Evolutionary conservation across 1,140 invertebrate genomes (phyloP).

Genomic region (Amphibalanus amphitrite): DNA sequence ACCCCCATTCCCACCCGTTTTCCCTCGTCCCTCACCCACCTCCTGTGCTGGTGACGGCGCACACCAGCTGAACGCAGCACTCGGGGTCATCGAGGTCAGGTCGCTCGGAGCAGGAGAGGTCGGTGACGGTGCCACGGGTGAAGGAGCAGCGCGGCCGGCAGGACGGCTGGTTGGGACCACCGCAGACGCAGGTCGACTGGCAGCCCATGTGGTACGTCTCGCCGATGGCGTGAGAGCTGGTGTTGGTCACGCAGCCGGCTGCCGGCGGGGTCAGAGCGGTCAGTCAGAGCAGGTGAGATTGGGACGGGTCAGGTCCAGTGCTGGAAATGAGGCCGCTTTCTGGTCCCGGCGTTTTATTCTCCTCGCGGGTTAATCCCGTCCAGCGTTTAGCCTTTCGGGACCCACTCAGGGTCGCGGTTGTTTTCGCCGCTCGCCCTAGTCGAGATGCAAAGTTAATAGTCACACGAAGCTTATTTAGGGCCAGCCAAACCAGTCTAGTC

Average conservation of each 20-base stretch:
- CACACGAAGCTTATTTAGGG: no score
- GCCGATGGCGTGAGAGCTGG: neutral
- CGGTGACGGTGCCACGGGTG: neutral
- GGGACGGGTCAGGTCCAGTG: neutral
- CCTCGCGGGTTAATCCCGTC: no score
- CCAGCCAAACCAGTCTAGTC: no score
- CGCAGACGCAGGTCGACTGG: neutral
- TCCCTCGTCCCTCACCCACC: no score
- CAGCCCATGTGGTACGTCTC: neutral
- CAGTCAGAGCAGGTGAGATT: neutral
- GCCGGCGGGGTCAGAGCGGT: neutral
- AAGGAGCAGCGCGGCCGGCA: neutral
- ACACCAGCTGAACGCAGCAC: constrained; percentile 12
- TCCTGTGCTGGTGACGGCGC: neutral
- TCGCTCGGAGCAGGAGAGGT: constrained; percentile 15
- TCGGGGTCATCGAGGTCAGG: constrained; percentile 15
- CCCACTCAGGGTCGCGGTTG: no score
- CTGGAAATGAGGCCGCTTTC: no score
- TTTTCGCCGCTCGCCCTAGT: no score
- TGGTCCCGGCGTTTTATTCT: no score
- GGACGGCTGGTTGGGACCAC: neutral
- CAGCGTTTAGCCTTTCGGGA: no score
- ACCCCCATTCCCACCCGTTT: no score
- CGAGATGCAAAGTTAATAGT: no score
- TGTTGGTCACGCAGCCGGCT: neutral